These are phyloP conservation scores for Kradibia gibbosae DNA, from an alignment of 1,140 invertebrate species.

Conservation along the genomic window DNA sequence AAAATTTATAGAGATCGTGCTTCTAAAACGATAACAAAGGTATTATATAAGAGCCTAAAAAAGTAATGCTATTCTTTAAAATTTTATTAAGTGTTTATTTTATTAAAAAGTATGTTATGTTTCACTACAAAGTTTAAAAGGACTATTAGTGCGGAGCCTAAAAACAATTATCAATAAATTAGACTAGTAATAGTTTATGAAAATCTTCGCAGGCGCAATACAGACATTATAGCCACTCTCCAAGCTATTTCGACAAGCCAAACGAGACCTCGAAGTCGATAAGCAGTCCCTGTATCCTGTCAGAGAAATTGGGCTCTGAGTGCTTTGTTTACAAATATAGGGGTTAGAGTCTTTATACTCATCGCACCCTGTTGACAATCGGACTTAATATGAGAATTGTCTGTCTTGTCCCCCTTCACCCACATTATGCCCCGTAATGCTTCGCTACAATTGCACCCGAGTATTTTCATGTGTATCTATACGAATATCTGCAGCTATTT, in stretches of 20 bases:
- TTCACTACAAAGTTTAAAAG: no score
- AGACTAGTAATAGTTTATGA: no score
- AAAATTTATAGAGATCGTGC: no score
- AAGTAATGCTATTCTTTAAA: no score
- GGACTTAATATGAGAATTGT: slow-evolving; percentile 1
- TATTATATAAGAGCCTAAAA: no score
- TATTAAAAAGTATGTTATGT: no score
- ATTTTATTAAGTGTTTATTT: no score
- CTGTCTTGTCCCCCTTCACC: background rate
- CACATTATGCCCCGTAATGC: no score
- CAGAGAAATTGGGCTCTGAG: background rate
- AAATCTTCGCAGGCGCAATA: no score
- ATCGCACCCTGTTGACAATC: slow-evolving; percentile 31
- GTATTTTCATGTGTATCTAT: background rate
- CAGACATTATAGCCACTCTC: background rate
- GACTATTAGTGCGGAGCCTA: no score
- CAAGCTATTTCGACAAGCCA: background rate
- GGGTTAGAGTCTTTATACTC: background rate
- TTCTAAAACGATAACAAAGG: no score
- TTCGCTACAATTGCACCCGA: background rate
- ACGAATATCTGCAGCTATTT: background rate
- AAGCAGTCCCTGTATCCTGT: slow-evolving; percentile 35
- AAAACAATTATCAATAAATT: no score
- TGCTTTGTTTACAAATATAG: slow-evolving; percentile 25
- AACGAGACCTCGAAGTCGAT: background rate